These are phyloP conservation scores for Trissonchulus sp. DNA, from an alignment of 2,888 invertebrate species.

Conservation along the genomic window DNA sequence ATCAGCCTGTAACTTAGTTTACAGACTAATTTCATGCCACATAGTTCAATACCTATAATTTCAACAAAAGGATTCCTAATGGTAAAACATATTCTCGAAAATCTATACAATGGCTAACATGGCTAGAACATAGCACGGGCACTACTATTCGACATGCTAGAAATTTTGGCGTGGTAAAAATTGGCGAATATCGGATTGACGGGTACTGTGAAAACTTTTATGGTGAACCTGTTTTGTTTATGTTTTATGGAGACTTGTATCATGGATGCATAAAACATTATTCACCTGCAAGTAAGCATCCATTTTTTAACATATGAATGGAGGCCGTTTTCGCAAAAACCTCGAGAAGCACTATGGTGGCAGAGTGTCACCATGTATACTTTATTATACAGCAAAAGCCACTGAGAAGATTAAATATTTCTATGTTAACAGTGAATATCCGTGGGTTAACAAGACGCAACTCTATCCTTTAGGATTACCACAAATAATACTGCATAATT, in stretches of 20 bases:
- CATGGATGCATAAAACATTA: slow-evolving; percentile 14
- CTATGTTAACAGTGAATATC: slow-evolving; percentile 1
- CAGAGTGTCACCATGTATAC: not conserved
- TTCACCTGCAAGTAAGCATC: not conserved
- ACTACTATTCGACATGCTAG: not conserved
- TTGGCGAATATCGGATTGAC: slow-evolving; percentile 13
- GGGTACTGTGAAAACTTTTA: not conserved
- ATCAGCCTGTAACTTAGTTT: slow-evolving; percentile 1
- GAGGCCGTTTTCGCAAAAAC: not conserved
- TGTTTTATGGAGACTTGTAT: not conserved
- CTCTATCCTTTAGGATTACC: not conserved
- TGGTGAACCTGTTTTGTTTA: not conserved
- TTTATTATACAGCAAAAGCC: not conserved
- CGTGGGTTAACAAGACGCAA: slow-evolving; percentile 6
- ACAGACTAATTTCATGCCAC: not conserved
- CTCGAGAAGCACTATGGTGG: not conserved
- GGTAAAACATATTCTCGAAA: not conserved
- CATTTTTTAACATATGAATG: slow-evolving; percentile 7
- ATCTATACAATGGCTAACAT: not conserved
- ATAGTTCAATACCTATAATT: not conserved
- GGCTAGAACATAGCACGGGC: not conserved
- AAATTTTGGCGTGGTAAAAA: slow-evolving; percentile 16
- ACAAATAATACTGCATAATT: slow-evolving; percentile 19
- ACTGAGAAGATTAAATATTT: slow-evolving; percentile 1
- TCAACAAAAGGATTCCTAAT: not conserved